Base-by-base conservation (phyloP, 2,888 invertebrate species). In the Mayetiola destructor region DNA sequence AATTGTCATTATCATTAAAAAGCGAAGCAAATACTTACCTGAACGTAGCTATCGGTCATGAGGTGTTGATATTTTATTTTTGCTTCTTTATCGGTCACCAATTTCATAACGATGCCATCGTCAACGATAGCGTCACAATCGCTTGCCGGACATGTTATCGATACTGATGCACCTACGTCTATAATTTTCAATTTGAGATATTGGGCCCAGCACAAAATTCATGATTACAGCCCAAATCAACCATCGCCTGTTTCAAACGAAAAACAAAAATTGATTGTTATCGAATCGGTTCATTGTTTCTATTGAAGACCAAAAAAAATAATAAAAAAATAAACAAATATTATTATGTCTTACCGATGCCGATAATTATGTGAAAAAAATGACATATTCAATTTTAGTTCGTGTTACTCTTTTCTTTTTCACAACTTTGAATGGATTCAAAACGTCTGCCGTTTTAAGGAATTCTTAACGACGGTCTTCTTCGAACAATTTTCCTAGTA, bases 221-320 rank as follows among this genome's bases (percentile, higher is more conserved):
- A 40, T 40, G 40, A 9, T 14, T 14, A 14, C 40, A 40, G 14
- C 40, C 21, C 40, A 40, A 40, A 10, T 14, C 21, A 8, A 40
- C 21, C 20, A 40, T 21, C 12, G 9, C 21, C 40, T 40, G 8
- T 12, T 36, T 32, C 77, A 32, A 32, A 32, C 32, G 10, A 6
- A 10, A 32, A 32, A 10, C 10, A 9, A 10, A 32, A 6, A 10
- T 32, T 32, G 10, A 32, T 9, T n/a, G n/a, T n/a, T n/a, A n/a
- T n/a, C n/a, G n/a, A n/a, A n/a, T n/a, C 56, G 59, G 52, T 57
- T 20, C 55, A 57, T n/a, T 61, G 56, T 54, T 59, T 27, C 55
- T 61, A 40, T 29, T 18, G 27, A 56, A 59, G 58, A 55, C 56
- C 57, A 39, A 40, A 40, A 21, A 40, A 21, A 18, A 39, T 55